Evolutionary conservation across 2,888 invertebrate genomes (phyloP), one percentile per base, ranked within the genome.

Genomic region (Aphelenchoides bicaudatus): DNA sequence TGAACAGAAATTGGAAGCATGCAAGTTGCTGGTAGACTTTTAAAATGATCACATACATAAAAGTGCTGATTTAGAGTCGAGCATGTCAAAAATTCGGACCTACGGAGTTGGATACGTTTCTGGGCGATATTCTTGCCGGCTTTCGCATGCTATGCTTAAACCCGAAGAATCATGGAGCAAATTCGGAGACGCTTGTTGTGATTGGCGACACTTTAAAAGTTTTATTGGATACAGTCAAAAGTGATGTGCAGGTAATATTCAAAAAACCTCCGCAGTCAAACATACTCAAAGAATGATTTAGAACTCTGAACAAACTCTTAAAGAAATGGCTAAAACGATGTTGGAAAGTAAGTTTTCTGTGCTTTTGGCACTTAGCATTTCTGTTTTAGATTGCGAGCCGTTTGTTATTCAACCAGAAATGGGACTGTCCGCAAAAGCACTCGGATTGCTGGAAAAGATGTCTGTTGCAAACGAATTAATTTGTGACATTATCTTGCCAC

Each of bases 361-460:
- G 39, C 1, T 30, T 13, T 16, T 30, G 27, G 34, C 27, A 28
- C 25, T 19, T 19, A 10, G 5, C 3, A 2, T 25, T 23, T 5
- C 8, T 16, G 10, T 51, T 61, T 43, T 91, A 74, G 71, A 74
- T 50, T 61, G 66, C 31, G 75, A 74, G 31, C 74, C 75, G 29
- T 74, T 74, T 39, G 65, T 74, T n/a, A 62, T 75, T 2, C 75
- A 74, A 59, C 71, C 75, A 13, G 74, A 75, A 59, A 75, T 74
- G 74, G 74, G 74, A 5, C 62, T 75, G 8, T 56, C 61, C 16
- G 62, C 53, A 6, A 66, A 65, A 28, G 73, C 68, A 0, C 43
- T 74, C 10, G 16, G 25, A 8, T 39, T 71, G 0, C 46, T 68
- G 13, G 43, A 58, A 37, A 48, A 38, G 16, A 50, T 70, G 10